These are phyloP conservation scores for Oasisia sp. DNA, from an alignment of 2,888 invertebrate genomes.

Conservation along the genomic window DNA sequence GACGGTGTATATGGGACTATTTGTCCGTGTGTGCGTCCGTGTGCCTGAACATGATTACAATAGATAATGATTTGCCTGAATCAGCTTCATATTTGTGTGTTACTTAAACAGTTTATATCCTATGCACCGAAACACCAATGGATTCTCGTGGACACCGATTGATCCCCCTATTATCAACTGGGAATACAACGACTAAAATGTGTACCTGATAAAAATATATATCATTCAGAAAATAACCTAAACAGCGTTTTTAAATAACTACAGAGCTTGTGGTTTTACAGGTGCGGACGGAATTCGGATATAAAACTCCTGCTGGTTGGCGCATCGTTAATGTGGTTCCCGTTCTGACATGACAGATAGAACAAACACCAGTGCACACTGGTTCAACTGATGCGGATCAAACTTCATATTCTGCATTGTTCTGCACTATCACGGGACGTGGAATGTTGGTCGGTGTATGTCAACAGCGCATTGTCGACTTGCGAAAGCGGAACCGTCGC, in stretches of 20 bases:
- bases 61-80: too few relatives aligned
- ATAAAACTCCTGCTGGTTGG: not conserved
- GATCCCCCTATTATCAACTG: too few relatives aligned
- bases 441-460: not conserved
- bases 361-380: not conserved
- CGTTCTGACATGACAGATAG: slow-evolving; percentile 1
- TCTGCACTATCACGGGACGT: not conserved
- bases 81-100: too few relatives aligned
- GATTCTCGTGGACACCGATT: too few relatives aligned
- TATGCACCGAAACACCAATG: too few relatives aligned
- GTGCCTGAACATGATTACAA: too few relatives aligned
- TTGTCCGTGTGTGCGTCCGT: too few relatives aligned
- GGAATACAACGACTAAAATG: too few relatives aligned
- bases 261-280: not conserved
- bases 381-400: slow-evolving; percentile 3
- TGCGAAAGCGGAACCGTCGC: not conserved
- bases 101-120: too few relatives aligned
- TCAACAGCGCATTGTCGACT: not conserved
- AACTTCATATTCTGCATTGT: slow-evolving; percentile 11
- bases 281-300: not conserved
- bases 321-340: not conserved
- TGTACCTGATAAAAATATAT: not conserved
- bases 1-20: too few relatives aligned
- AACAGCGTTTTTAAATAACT: not conserved
- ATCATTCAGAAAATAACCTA: not conserved